Percentiles rank a stretch among this genome's conserved stretches.
These are phyloP conservation scores for Leptodirus hochenwartii DNA, from an alignment of 2,888 invertebrate species.

Conservation along the genomic window DNA sequence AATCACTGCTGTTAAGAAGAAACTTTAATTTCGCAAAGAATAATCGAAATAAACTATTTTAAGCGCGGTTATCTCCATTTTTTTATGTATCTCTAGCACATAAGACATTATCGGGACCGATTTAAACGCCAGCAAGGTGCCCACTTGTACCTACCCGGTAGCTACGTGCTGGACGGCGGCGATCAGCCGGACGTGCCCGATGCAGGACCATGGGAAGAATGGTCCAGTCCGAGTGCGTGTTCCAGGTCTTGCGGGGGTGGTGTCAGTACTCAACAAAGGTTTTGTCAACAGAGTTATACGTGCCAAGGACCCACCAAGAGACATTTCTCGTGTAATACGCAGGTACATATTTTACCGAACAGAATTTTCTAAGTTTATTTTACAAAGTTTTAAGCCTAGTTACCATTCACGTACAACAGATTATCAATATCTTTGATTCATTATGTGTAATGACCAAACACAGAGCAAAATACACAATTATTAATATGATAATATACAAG, in stretches of 20 bases:
- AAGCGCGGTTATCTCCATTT: background rate
- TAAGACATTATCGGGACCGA: slow-evolving; percentile 47
- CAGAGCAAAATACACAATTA: too few relatives aligned
- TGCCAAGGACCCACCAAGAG: slow-evolving; percentile 67
- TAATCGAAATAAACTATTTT: background rate
- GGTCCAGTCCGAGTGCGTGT: slow-evolving; percentile 70
- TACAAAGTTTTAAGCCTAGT: too few relatives aligned
- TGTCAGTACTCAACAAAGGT: slow-evolving; percentile 67
- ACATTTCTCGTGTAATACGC: slow-evolving; percentile 83
- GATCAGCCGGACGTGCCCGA: slow-evolving; percentile 32
- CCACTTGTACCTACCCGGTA: slow-evolving; percentile 50
- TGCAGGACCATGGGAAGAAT: slow-evolving; percentile 60
- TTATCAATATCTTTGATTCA: too few relatives aligned
- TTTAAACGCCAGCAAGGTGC: slow-evolving; percentile 65
- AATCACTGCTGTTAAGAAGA: too few relatives aligned
- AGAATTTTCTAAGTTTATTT: too few relatives aligned
- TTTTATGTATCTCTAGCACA: slow-evolving; percentile 20
- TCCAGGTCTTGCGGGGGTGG: slow-evolving; percentile 88
- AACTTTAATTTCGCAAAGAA: too few relatives aligned
- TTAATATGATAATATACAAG: too few relatives aligned
- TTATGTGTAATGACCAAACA: too few relatives aligned
- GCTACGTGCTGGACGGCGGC: slow-evolving; percentile 50
- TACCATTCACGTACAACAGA: too few relatives aligned
- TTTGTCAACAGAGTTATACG: slow-evolving; percentile 43
- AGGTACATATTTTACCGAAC: slow-evolving; percentile 32